Conservation (phyloP, 2,888 invertebrate species). For the Hemithea aestivaria region DNA sequence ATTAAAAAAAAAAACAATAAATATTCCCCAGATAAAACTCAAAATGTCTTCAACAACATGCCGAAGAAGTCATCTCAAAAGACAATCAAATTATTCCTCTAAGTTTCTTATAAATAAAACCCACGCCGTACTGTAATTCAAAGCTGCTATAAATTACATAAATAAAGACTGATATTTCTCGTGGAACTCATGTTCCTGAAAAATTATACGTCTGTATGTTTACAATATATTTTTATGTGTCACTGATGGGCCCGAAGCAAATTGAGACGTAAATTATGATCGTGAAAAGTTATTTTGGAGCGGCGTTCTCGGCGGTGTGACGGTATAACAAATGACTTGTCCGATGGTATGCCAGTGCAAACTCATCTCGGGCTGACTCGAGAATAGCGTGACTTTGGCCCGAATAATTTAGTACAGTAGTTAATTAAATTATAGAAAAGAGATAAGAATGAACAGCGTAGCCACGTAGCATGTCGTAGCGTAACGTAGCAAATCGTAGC, state of each 20-base stretch:
- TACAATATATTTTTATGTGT: slow-evolving; percentile 35
- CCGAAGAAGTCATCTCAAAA: no score
- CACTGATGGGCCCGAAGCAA: slow-evolving; percentile 34
- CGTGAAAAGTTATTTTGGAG: slow-evolving; percentile 43
- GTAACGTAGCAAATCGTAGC: no score
- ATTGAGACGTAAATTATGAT: slow-evolving; percentile 49
- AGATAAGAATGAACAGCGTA: no score
- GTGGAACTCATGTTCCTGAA: slow-evolving; percentile 33
- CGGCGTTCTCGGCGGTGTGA: slow-evolving; percentile 32
- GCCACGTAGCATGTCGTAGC: no score
- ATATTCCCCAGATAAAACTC: no score
- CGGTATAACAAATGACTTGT: slow-evolving; percentile 53
- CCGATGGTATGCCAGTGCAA: slow-evolving; percentile 21
- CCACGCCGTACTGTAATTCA: slow-evolving; percentile 12
- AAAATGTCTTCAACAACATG: no score
- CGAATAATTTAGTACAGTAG: slow-evolving; percentile 9
- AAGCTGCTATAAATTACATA: slow-evolving; percentile 16
- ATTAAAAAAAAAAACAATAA: no score
- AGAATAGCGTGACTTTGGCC: slow-evolving; percentile 18
- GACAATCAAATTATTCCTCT: background rate
- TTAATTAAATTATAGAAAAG: no score
- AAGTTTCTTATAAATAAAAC: background rate
- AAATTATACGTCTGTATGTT: slow-evolving; percentile 39
- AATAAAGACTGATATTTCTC: slow-evolving; percentile 26
- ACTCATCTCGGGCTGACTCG: slow-evolving; percentile 17